phyloP scores from a whole-genome alignment of 2,797 vertebrate species.

The Urosaurus nigricauda region DNA sequence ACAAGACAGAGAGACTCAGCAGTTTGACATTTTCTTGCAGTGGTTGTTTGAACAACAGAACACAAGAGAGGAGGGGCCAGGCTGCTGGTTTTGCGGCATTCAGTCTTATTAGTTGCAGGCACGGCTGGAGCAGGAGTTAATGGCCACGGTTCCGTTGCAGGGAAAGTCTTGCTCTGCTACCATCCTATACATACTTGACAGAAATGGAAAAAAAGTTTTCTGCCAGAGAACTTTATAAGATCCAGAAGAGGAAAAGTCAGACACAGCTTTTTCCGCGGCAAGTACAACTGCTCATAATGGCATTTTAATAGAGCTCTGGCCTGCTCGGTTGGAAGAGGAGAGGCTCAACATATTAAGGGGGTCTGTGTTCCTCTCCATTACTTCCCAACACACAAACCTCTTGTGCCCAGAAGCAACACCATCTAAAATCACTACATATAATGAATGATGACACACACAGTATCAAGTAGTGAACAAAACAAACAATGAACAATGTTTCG shows the following conservation, averaged over 20 bases:
- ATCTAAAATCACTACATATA: neutral
- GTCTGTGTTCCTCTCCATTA: no score
- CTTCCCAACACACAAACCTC: neutral
- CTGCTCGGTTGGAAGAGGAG: neutral
- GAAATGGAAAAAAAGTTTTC: neutral
- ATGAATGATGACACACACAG: neutral
- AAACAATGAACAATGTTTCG: conserved; percentile 17
- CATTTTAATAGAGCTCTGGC: neutral
- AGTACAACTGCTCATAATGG: neutral
- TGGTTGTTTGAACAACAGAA: neutral
- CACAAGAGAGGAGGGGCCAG: neutral
- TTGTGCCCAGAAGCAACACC: neutral
- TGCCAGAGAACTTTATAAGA: neutral
- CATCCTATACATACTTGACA: neutral
- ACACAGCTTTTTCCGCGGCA: no score
- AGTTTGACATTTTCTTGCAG: neutral
- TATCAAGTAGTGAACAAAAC: neutral
- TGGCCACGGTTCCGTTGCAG: neutral
- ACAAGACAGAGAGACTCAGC: neutral
- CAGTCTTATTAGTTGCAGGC: neutral
- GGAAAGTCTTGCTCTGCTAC: neutral
- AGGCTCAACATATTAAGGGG: no score
- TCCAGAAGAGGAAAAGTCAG: neutral
- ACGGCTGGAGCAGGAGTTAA: neutral
- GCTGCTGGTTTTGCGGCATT: neutral